phyloP scores from a whole-genome alignment of 2,888 invertebrate genomes.

The Hypomecis atomaria region DNA sequence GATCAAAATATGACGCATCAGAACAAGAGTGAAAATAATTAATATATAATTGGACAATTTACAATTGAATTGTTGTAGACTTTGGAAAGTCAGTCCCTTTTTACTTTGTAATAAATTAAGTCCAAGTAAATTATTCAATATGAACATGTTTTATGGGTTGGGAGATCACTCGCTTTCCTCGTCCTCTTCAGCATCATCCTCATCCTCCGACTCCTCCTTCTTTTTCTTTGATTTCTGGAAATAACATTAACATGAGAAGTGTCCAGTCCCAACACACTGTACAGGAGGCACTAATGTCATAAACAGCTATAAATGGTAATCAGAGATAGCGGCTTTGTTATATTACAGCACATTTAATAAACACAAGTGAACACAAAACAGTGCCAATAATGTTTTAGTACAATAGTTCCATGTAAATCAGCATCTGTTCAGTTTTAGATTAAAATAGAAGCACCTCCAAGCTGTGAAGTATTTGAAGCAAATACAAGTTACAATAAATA shows the following conservation, averaged over 20 bases:
- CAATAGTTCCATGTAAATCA: too few species aligned
- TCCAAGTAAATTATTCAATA: constrained; percentile 84
- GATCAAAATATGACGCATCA: constrained; percentile 60
- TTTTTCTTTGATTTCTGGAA: constrained; percentile 81
- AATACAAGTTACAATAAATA: too few species aligned
- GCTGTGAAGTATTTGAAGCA: too few species aligned
- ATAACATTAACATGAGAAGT: constrained; percentile 5
- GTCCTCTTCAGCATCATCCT: constrained; percentile 83
- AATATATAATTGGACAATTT: constrained; percentile 41
- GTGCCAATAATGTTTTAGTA: too few species aligned
- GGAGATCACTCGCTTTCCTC: constrained; percentile 88
- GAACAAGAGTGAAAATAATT: constrained; percentile 49
- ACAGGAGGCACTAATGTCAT: not conserved
- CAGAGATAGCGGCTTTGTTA: too few species aligned
- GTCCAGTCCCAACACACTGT: not conserved
- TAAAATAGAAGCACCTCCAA: too few species aligned
- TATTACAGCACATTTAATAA: too few species aligned
- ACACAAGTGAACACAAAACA: too few species aligned
- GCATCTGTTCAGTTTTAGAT: too few species aligned
- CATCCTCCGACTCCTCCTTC: constrained; percentile 87
- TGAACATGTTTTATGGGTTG: constrained; percentile 75
- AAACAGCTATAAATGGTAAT: too few species aligned
- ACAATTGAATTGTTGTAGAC: constrained; percentile 62
- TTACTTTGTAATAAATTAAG: constrained; percentile 84
- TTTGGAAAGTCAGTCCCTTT: constrained; percentile 82